Percentiles rank a stretch among this genome's conserved stretches.
Conservation (phyloP, 2,113 vertebrate genomes). For the Setophaga kirtlandii region DNA sequence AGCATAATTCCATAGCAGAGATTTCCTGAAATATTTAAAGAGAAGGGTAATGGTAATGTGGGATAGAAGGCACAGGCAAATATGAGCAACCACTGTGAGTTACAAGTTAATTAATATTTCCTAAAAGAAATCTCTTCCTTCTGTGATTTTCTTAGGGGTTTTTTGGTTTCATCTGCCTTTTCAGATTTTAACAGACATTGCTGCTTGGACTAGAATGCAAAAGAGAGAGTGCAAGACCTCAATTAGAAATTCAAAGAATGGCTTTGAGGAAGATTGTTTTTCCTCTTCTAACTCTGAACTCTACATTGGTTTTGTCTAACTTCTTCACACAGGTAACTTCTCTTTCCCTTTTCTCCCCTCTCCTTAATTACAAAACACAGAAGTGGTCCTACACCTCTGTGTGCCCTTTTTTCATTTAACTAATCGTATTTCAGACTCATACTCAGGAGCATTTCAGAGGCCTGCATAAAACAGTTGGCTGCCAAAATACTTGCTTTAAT, state of each 20-base stretch:
- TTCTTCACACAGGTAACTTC: not conserved
- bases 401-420: not conserved
- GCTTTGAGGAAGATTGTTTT: not conserved
- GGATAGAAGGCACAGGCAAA: not conserved
- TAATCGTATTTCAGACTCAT: not conserved
- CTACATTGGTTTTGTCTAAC: not conserved
- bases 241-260: not conserved
- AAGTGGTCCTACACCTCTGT: not conserved
- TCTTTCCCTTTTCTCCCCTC: too few species aligned
- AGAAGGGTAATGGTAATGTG: not conserved
- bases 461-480: not conserved
- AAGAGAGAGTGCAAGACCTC: not conserved
- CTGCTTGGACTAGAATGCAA: not conserved
- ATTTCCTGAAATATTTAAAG: not conserved
- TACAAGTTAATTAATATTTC: not conserved
- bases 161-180: not conserved
- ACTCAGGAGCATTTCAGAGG: not conserved
- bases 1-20: not conserved
- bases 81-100: not conserved
- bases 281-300: not conserved
- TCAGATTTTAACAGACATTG: not conserved
- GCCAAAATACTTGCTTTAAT: not conserved
- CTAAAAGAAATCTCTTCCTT: not conserved
- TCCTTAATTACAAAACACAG: not conserved
- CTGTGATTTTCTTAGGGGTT: not conserved